Conservation (phyloP, 2,888 invertebrate genomes). For the Nomada lathburiana region DNA sequence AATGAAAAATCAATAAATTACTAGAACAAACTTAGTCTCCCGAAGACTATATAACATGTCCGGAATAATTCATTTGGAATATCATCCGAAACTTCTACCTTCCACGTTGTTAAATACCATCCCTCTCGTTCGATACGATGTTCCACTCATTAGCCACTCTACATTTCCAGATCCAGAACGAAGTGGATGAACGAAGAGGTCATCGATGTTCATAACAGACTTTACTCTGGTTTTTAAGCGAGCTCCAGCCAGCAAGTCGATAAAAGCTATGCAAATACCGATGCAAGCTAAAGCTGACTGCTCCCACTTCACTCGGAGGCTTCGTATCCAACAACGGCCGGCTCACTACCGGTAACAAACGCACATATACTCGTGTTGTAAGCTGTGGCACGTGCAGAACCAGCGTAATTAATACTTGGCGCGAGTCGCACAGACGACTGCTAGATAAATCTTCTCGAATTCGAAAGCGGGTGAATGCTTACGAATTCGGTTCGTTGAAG, state of each 20-base stretch:
- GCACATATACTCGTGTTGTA: conserved; percentile 4
- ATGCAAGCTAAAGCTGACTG: conserved; percentile 33
- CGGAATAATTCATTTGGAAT: too few species aligned
- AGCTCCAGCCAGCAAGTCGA: conserved; percentile 22
- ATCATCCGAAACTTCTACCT: neutral
- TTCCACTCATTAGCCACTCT: conserved; percentile 17
- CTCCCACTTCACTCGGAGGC: conserved; percentile 49
- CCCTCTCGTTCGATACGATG: neutral
- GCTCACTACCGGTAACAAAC: conserved; percentile 22
- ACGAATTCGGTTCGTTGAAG: neutral
- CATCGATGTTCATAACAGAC: conserved; percentile 54
- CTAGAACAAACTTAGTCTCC: too few species aligned
- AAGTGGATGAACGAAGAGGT: conserved; percentile 28
- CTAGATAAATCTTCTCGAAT: conserved; percentile 24
- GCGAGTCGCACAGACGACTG: neutral
- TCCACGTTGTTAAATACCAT: neutral
- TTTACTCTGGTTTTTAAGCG: conserved; percentile 55
- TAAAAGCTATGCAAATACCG: conserved; percentile 65
- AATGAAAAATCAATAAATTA: too few species aligned
- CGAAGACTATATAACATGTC: too few species aligned
- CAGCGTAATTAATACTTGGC: conserved; percentile 37
- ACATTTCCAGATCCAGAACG: conserved; percentile 9
- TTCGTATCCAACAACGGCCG: conserved; percentile 14
- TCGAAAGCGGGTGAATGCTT: neutral
- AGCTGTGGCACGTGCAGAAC: conserved; percentile 19